Evolutionary conservation across 2,113 vertebrate genomes (phyloP).

Genomic region (Tupaia chinensis): DNA sequence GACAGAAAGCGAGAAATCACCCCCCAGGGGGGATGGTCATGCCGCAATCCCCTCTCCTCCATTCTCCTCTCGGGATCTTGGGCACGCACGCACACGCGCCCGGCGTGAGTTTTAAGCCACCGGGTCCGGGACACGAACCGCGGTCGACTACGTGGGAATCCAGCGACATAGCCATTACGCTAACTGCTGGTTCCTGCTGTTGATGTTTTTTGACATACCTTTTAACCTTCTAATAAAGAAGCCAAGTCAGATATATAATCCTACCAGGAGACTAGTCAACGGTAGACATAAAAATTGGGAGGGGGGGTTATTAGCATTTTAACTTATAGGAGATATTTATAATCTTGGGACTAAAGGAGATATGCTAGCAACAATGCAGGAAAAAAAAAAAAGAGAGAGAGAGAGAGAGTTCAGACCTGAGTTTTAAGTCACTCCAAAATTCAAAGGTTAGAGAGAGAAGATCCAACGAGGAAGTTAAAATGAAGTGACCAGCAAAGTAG

Average conservation of each 20-base stretch:
- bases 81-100: no score
- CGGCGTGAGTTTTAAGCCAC: no score
- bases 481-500: background rate
- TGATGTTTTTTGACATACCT: background rate
- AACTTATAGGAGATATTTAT: background rate
- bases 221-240: background rate
- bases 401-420: background rate
- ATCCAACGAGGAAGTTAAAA: background rate
- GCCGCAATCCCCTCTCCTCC: no score
- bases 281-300: background rate
- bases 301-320: background rate
- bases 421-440: background rate
- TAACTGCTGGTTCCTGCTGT: no score
- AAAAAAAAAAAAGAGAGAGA: background rate
- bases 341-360: background rate
- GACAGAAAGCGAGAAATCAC: no score
- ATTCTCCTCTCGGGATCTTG: no score
- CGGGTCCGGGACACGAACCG: no score
- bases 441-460: background rate
- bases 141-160: no score
- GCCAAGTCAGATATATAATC: background rate
- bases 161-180: no score
- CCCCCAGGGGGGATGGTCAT: no score
- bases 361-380: background rate
- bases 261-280: background rate